Base-by-base conservation (phyloP, 1,140 invertebrate genomes). In the Danaus plexippus region DNA sequence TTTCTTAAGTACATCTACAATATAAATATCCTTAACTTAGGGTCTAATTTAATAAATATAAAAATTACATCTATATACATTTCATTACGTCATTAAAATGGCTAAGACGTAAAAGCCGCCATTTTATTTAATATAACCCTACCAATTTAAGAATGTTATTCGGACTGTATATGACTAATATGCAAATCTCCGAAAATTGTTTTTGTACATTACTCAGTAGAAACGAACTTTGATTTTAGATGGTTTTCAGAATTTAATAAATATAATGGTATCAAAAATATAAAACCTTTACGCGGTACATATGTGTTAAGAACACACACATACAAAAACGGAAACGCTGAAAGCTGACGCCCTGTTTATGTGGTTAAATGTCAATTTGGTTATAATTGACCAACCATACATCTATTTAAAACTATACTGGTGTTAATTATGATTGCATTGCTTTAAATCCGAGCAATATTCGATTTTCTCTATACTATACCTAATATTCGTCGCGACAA, bases 401-500 rank as follows among this genome's bases (percentile, higher is more conserved):
- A 43, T 12, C 3, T 52, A 52, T 18, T 32, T 52, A 43, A 52
- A 52, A 52, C 43, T 43, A 52, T 52, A 10, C 41, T 43, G 40
- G 50, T 45, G 44, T n/a, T 45, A 12, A 45, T 52, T 43, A 43
- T 32, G 47, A 8, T 49, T 10, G 47, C 57, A 48, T 57, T 46
- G 47, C 51, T 54, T 61, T 56, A 44, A 71, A 67, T 57, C 55
- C 71, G 59, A 60, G 57, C 63, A 57, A 59, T 61, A 69, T 61
- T 64, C 57, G 59, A 57, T 61, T 53, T 61, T 55, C 59, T 61
- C 59, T 69, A 87, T 87, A 87, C 83, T 87, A 72, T 87, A 87
- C 83, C 83, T 87, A 87, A 84, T 78, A 75, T 71, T 80, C 77
- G 80, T 74, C 60, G 83, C 65, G 75, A 80, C 78, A 79, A 85